Evolutionary conservation across 2,888 invertebrate genomes (phyloP), one percentile per base, ranked within the genome.

Genomic region (Cephus runcator): DNA sequence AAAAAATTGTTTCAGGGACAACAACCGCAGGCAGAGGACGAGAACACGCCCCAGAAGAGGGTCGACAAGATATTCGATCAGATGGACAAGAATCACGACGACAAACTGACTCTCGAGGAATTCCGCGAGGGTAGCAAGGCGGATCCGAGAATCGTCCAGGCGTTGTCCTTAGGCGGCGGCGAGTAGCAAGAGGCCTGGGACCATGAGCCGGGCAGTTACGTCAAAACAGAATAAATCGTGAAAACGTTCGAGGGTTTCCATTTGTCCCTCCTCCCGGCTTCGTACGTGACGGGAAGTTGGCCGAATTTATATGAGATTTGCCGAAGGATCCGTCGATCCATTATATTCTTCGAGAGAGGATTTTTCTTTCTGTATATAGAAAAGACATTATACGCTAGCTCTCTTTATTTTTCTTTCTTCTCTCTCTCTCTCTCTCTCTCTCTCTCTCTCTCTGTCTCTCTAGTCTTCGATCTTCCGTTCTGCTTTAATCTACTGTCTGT

Each of bases 51-150:
- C 30, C 97, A 98, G 92, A 98, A 98, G 92, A 95, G 98, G 90
- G 99, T 99, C 83, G 98, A 99, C 93, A 98, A 98, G 93, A 99
- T 99, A 91, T 99, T 99, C 93, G 98, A 98, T 92, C 98, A 98
- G 92, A 98, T 98, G 98, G 99, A 99, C 93, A 99, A 97, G 93
- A 98, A 99, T 92, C 98, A 98, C 93, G 99, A 99, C 92, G 98
- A 99, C 92, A 95, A 97, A 87, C 94, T 99, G 86, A 98, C 98
- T 73, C 94, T 98, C 86, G 99, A 99, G 89, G 98, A 99, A 92
- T 98, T 98, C 93, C 95, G 98, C 88, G 98, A 98, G 93, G 98
- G 98, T 84, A 98, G 98, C 93, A 99, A 99, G 93, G 98, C 98
- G 78, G 99, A 99, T 93, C 99, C 99, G 68, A 95, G 98, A 92